phyloP scores from a whole-genome alignment of 2,113 vertebrate species.

The Rallus limicola region DNA sequence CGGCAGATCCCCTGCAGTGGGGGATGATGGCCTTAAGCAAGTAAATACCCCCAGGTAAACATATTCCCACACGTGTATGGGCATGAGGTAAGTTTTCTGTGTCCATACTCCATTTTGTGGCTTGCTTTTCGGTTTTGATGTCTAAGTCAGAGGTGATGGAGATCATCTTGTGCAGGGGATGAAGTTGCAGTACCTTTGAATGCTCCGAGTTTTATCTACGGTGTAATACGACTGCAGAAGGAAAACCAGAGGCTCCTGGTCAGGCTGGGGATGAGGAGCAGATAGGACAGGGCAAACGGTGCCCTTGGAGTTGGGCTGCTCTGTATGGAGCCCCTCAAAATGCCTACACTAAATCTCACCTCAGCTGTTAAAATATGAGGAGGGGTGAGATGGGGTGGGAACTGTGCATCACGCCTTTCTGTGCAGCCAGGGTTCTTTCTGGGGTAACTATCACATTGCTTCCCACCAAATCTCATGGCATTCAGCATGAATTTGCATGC shows the following conservation, averaged over 20 bases:
- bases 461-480: neutral
- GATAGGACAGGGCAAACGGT: neutral
- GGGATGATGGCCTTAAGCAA: too few relatives aligned
- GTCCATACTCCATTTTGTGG: neutral
- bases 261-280: neutral
- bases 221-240: accelerated
- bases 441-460: neutral
- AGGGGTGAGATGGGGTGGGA: too few relatives aligned
- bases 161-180: neutral
- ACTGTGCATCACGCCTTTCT: accelerated
- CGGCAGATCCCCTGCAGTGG: neutral
- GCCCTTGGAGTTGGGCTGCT: neutral
- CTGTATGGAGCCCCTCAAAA: neutral
- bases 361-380: neutral
- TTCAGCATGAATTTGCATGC: neutral
- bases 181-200: neutral
- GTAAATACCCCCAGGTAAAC: neutral
- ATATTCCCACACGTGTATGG: too few relatives aligned
- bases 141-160: neutral
- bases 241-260: neutral
- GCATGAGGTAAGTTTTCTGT: neutral
- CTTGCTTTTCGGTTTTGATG: neutral
- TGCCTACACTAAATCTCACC: accelerated
- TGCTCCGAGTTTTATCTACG: neutral
- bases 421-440: neutral